A percentile compares a stretch with the other conserved stretches of the same genome.
These are phyloP conservation scores for Camelus dromedarius DNA, from an alignment of 2,113 vertebrate genomes.

Conservation along the genomic window DNA sequence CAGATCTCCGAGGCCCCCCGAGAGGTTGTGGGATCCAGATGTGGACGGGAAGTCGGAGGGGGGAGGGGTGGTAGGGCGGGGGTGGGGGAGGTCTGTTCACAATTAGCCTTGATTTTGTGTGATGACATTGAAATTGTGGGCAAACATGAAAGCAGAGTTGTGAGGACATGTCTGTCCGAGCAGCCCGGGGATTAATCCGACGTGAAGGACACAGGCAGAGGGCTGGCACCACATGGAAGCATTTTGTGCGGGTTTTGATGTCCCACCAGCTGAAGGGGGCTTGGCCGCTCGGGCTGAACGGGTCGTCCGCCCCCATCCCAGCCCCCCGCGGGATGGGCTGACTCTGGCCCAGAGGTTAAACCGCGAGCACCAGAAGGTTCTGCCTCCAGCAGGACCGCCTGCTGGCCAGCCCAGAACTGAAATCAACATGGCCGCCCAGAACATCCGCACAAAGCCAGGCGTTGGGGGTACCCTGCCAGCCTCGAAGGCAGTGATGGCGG, in stretches of 20 bases:
- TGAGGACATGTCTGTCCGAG: conserved; percentile 83
- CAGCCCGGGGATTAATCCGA: conserved; percentile 84
- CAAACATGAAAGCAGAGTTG: conserved; percentile 89
- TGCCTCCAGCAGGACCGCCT: not conserved
- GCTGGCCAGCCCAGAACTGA: not conserved
- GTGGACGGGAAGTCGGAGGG: conserved; percentile 84
- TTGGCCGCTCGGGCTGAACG: not conserved
- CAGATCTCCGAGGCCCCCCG: conserved; percentile 68
- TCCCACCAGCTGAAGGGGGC: conserved; percentile 80
- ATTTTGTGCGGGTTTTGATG: conserved; percentile 87
- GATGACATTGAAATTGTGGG: conserved; percentile 90
- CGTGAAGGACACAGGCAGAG: conserved; percentile 81
- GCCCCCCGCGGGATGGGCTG: not conserved
- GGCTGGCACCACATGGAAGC: conserved; percentile 87
- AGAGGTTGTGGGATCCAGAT: conserved; percentile 94
- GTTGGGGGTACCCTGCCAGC: fast-evolving
- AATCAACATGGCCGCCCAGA: not conserved
- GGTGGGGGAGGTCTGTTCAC: conserved; percentile 90
- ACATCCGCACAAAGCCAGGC: not conserved
- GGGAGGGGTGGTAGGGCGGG: conserved; percentile 58
- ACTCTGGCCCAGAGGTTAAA: conserved; percentile 51
- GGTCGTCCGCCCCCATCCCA: not conserved
- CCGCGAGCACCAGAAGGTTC: not conserved
- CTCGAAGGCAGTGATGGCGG: fast-evolving
- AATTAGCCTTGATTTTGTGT: conserved; percentile 95